Base-by-base conservation (phyloP, 2,888 invertebrate species). In the Geotrupes spiniger region DNA sequence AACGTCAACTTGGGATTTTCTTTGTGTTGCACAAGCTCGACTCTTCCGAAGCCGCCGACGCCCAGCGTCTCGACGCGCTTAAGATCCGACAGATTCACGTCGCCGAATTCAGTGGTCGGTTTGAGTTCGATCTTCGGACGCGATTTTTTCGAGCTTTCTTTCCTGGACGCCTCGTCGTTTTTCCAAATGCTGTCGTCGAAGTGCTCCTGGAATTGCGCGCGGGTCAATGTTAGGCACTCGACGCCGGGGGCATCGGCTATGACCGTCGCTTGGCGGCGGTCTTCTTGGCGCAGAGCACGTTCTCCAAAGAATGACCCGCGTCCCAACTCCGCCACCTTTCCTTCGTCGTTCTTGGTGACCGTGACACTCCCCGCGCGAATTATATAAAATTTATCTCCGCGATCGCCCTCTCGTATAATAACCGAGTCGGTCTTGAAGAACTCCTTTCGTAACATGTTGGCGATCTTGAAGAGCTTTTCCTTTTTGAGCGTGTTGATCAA, bases 21-120 rank as follows among this genome's bases (percentile, higher is more conserved):
- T 44, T 68, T 69, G 42, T 77, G 76, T 63, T 83, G 81, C 17
- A 87, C 87, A 51, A 92, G 75, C 65, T 91, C 92, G 0, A 94
- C 94, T 1, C 92, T 79, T 0, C 94, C 94, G 66, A 94, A 94
- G 1, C 94, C 95, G 3, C 96, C 96, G 9, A 94, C 88, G 1
- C 96, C 96, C 57, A 96, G 77, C 0, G 93, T 94, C 14, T 88
- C 88, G 11, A 92, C 77, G 50, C 86, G 82, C 62, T 88, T 87
- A 57, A 97, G 75, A 63, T 95, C 89, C 16, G 81, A 79, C 37
- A 96, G 74, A 46, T 84, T 78, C 17, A 96, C 78, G 52, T 82
- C 79, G 16, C 81, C 79, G 66, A 83, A 84, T 64, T 85, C 85
- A 2, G 37, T 42, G 6, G 28, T n/a, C 1, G 42, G 42, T 21